phyloP scores from a whole-genome alignment of 2,888 invertebrate genomes.

The Diadegma fenestrale region DNA sequence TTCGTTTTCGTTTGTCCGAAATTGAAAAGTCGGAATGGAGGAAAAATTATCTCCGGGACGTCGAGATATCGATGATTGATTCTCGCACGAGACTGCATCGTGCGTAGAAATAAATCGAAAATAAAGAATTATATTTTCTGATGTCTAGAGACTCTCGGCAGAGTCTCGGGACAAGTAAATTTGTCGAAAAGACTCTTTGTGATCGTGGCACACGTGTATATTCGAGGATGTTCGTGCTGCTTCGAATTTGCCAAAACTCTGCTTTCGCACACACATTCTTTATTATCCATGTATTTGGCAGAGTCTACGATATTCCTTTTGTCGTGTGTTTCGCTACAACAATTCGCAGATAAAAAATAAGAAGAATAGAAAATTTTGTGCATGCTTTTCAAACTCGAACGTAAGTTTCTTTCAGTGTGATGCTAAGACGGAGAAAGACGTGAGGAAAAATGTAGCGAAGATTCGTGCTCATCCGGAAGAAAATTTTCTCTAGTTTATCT shows the following conservation, averaged over 20 bases:
- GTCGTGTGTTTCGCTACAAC: slow-evolving; percentile 19
- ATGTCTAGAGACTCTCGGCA: no score
- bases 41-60: no score
- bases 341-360: slow-evolving; percentile 46
- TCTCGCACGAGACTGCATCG: no score
- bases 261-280: neutral
- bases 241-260: slow-evolving; percentile 48
- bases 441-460: slow-evolving; percentile 33
- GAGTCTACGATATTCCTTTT: slow-evolving; percentile 32
- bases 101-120: no score
- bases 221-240: slow-evolving; percentile 38
- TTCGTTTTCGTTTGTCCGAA: no score
- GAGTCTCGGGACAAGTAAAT: no score
- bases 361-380: slow-evolving; percentile 60
- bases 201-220: slow-evolving; percentile 53
- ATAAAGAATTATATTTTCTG: no score
- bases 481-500: slow-evolving; percentile 56
- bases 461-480: slow-evolving; percentile 62
- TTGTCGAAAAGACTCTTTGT: no score
- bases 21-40: no score
- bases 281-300: slow-evolving; percentile 29
- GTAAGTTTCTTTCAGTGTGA: slow-evolving; percentile 54
- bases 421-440: slow-evolving; percentile 15
- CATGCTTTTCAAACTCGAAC: slow-evolving; percentile 46
- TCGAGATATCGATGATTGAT: no score